Evolutionary conservation across 2,888 invertebrate species (phyloP), one percentile per base, ranked within the genome.

Genomic region (Trisateles emortualis): DNA sequence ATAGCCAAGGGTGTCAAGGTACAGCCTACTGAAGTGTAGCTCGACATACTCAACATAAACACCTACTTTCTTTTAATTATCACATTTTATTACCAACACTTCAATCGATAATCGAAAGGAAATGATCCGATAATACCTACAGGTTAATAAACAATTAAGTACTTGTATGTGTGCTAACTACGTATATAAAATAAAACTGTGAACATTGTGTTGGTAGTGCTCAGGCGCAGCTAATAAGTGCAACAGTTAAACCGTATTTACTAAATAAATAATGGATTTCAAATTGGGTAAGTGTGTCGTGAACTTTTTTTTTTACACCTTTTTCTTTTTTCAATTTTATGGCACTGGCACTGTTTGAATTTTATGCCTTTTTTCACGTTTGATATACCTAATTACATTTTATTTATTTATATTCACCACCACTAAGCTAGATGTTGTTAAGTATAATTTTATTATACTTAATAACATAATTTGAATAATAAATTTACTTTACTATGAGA

Each of bases 61-160:
- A n/a, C n/a, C n/a, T n/a, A n/a, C n/a, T n/a, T n/a, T n/a, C n/a
- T n/a, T 67, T 61, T 56, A 67, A 72, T 66, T 59, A 56, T 47
- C 51, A 52, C 59, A 48, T 29, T 68, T 74, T 71, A 78, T 80
- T 78, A 73, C 8, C 9, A 8, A 26, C 76, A 77, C 74, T 75
- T 68, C n/a, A 61, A 72, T 57, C 66, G 64, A 74, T 81, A 78
- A 84, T 79, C 78, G 61, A 75, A 76, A 81, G 83, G 84, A 86
- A 83, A 80, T 67, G 64, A 47, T 51, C 50, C 65, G 74, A 78
- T 79, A 80, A 71, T 68, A 72, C 61, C 41, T 67, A 71, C 60
- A 43, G 53, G 59, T 66, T 75, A 44, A 50, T 66, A 64, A 72
- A 65, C 68, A 57, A 58, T 72, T 64, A 67, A 19, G 26, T 55